Evolutionary conservation across 1,140 invertebrate species (phyloP).

Genomic region (Adoxophyes honmai): DNA sequence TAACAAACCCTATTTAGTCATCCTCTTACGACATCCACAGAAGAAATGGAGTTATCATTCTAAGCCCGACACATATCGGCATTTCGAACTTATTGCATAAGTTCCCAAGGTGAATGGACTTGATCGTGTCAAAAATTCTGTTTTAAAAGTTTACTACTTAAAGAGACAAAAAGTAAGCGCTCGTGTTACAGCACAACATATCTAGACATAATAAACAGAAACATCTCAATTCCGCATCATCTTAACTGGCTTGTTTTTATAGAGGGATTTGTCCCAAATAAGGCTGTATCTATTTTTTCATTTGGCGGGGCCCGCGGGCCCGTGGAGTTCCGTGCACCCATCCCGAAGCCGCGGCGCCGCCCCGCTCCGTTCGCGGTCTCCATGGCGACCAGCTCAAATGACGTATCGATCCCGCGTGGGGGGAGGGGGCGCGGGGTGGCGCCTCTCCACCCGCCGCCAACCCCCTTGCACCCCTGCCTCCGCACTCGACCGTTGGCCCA

Average conservation of each 20-base stretch:
- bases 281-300: conserved; percentile 55
- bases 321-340: conserved; percentile 58
- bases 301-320: conserved; percentile 37
- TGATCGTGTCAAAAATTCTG: not conserved
- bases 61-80: not conserved
- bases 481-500: conserved; percentile 73
- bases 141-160: not conserved
- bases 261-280: conserved; percentile 47
- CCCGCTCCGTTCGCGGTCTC: conserved; percentile 70
- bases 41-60: too few relatives aligned
- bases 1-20: too few relatives aligned
- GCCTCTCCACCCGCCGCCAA: conserved; percentile 63
- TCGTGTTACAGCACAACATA: not conserved
- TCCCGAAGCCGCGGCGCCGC: conserved; percentile 66
- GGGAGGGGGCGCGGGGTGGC: conserved; percentile 62
- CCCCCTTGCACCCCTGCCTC: conserved; percentile 57
- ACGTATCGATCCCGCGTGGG: conserved; percentile 74
- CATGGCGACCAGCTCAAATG: conserved; percentile 76
- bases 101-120: not conserved
- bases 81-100: not conserved
- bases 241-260: conserved; percentile 36
- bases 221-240: conserved; percentile 20
- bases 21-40: too few relatives aligned
- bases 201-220: conserved; percentile 2
- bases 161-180: not conserved